Evolutionary conservation across 2,888 invertebrate genomes (phyloP), one percentile per base, ranked within the genome.

Genomic region (Apamea sordens): DNA sequence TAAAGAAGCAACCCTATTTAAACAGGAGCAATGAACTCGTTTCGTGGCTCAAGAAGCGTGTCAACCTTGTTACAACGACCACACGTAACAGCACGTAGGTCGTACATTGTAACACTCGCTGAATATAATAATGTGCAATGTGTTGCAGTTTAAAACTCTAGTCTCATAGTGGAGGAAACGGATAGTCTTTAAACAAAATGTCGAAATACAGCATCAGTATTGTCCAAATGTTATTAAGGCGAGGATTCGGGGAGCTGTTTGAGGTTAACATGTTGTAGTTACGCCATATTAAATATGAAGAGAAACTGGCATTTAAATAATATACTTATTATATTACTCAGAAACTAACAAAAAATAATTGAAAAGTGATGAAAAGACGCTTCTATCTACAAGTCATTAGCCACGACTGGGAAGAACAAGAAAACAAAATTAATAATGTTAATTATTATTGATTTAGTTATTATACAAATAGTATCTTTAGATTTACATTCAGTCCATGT

Each of bases 1-100:
- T n/a, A 8, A 28, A 71, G 73, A 67, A 72, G 44, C 82, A 77
- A 41, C 84, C 77, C 77, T 77, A 64, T 64, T 63, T 10, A 44
- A 64, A 67, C 36, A 56, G 61, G 85, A 77, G 72, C 85, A 84
- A 81, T 63, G 71, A 74, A 81, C 82, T 84, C 73, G 71, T 85
- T 77, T n/a, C 41, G 74, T 41, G 73, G 56, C 67, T 77, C 59
- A 77, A 80, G 65, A 68, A 74, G 73, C 67, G 77, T 84, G 77
- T 67, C 84, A 81, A 76, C 83, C 83, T 83, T 83, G 76, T 73
- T 74, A 72, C 73, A 15, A 36, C 71, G 70, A 82, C 68, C 77
- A 77, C 67, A 77, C 64, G 68, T 69, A 72, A 81, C 1, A 50
- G 56, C 75, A 80, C 72, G 53, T 41, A 65, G 68, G 13, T 50